Base-by-base conservation (phyloP, 2,888 invertebrate species). In the Lordiphosa andalusiaca region DNA sequence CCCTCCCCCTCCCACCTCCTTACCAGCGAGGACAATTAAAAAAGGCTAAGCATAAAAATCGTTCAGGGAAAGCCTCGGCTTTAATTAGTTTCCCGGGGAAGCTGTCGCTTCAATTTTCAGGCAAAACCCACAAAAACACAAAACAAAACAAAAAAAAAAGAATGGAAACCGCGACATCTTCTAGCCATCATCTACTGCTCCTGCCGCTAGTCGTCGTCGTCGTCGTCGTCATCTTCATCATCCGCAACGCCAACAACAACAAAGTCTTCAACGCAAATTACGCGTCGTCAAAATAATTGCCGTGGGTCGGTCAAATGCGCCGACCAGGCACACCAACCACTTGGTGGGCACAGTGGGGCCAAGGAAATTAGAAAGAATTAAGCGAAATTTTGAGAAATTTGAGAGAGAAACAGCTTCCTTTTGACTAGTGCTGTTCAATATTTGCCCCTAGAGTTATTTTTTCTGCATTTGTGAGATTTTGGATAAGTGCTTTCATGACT, bases 221-320 rank as follows among this genome's bases (percentile, higher is more conserved):
- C 71, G 71, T 73, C 78, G 61, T 75, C 62, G 50, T 46, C 77
- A 58, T 71, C 72, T 71, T 62, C 71, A 74, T 73, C 78, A 63
- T 75, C 62, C 72, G 65, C 65, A 62, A 63, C 72, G 67, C 35
- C 52, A 30, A 21, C 35, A 16, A 38, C 38, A 33, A 19, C 49
- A 30, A 12, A 37, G 40, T 47, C 56, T 37, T 84, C 84, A 71
- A 77, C 77, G 77, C 77, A 77, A 77, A 77, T 77, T 77, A 84
- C 84, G 77, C 77, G 71, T 77, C 84, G 82, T 77, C 77, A 77
- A 77, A 77, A 77, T 77, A 77, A 77, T 77, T 77, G 84, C 84
- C 84, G 71, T 73, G 73, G 74, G 73, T 76, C 77, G 77, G 64
- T 60, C 75, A 72, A 75, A 59, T 59, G 59, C 50, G 53, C 56